Percentiles rank a stretch among this genome's conserved stretches.
Conservation (phyloP, 2,113 vertebrate species). For the Lethenteron camtschaticum region DNA sequence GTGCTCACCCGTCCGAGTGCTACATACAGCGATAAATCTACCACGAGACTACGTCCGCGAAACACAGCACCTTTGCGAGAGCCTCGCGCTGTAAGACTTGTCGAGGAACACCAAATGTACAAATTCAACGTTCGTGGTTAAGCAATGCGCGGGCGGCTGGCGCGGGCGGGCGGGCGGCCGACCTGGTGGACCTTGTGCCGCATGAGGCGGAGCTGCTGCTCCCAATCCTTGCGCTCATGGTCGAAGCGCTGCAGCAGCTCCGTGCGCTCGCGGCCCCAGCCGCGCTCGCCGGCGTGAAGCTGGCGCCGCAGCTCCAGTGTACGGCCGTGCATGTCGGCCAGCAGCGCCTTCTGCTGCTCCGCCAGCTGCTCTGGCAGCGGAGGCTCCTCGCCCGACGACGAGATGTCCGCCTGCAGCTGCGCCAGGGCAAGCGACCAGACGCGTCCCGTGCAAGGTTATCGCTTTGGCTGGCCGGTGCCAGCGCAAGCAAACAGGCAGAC, state of each 20-base stretch:
- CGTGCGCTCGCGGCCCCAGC: constrained; percentile 50
- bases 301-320: constrained; percentile 72
- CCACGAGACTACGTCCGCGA: too few relatives aligned
- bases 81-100: too few relatives aligned
- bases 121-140: too few relatives aligned
- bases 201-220: constrained; percentile 42
- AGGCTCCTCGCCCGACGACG: constrained; percentile 17
- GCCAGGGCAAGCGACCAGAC: too few relatives aligned
- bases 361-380: constrained; percentile 32
- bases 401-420: constrained; percentile 28
- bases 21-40: too few relatives aligned
- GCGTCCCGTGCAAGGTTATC: too few relatives aligned
- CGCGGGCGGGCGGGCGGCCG: constrained; percentile 6
- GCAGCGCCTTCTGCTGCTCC: constrained; percentile 52
- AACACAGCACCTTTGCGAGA: too few relatives aligned
- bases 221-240: constrained; percentile 52
- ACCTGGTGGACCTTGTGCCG: constrained; percentile 54
- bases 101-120: too few relatives aligned
- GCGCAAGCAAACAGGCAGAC: too few relatives aligned
- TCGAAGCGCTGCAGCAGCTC: constrained; percentile 55
- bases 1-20: too few relatives aligned
- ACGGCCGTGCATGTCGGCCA: constrained; percentile 51
- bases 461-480: too few relatives aligned
- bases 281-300: constrained; percentile 60
- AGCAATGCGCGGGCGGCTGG: too few relatives aligned